Conservation (phyloP, 2,888 invertebrate genomes). For the Ochropleura plecta region DNA sequence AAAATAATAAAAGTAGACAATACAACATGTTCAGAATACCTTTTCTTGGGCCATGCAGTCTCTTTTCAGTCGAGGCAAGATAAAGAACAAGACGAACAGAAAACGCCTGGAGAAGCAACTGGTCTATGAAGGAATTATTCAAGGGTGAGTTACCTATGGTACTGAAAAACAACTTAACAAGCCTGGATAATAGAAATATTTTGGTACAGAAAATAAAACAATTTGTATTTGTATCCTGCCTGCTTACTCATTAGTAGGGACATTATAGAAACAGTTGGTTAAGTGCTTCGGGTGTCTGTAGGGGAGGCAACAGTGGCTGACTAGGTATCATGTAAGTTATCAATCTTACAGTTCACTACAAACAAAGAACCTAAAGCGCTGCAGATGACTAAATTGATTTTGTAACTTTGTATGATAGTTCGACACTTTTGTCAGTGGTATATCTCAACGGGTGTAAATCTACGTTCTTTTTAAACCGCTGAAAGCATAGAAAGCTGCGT, state of each 20-base stretch:
- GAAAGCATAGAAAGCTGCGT: neutral
- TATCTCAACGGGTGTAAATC: neutral
- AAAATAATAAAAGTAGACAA: no score
- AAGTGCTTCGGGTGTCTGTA: neutral
- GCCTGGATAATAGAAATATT: no score
- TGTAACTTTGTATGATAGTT: neutral
- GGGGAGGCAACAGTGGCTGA: neutral
- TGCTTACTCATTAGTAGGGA: neutral
- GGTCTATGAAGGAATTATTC: neutral
- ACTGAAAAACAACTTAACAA: neutral
- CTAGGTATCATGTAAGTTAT: neutral
- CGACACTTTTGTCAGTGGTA: neutral
- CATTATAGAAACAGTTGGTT: neutral
- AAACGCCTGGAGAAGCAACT: neutral
- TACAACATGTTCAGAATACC: no score
- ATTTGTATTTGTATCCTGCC: neutral
- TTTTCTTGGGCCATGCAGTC: no score
- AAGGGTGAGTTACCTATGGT: neutral
- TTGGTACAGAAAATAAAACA: no score
- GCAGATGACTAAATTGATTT: neutral
- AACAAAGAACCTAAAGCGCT: neutral
- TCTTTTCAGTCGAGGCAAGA: neutral
- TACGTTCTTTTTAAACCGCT: neutral
- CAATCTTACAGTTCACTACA: neutral
- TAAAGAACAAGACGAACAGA: neutral